Base-by-base conservation (phyloP, 2,113 vertebrate species). In the Probosciger aterrimus region DNA sequence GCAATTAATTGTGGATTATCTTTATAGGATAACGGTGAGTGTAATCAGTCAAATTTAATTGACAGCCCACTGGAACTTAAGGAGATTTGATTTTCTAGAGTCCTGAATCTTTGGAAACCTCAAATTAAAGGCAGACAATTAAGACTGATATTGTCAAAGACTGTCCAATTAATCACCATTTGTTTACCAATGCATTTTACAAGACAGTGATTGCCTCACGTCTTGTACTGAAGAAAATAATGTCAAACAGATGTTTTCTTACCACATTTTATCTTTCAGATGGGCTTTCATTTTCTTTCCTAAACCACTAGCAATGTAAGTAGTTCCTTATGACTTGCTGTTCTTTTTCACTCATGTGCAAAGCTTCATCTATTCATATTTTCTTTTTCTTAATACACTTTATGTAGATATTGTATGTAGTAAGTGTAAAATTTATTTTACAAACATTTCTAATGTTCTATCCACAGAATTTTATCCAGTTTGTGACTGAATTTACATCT, bases 41-140 rank as follows among this genome's bases (percentile, higher is more conserved):
- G 39, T 84, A 96, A 97, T 97, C 85, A 93, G 93, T 97, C 94
- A 97, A 92, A 94, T 95, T 95, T 97, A 97, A 97, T 95, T 96
- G 96, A 94, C 95, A 97, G 82, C 62, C 59, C 62, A 84, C n/a
- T 88, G 79, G 76, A 96, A 96, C 70, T 87, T 89, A 75, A 95
- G 67, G 43, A 92, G 53, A 84, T 95, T 86, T 92, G 91, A 96
- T 97, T 88, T 96, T 91, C 73, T 78, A 43, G 69, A 92, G 46
- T 90, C 96, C 25, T 75, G 70, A 92, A 84, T 94, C 90, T 95
- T 93, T 74, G 46, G 49, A 76, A 90, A 87, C 59, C 63, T 90
- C 70, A 86, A 93, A 94, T 95, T 95, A 96, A 91, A 91, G 35
- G 18, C 53, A 95, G 53, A 20, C 49, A 90, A 91, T 95, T 96